phyloP scores from a whole-genome alignment of 1,140 invertebrate genomes.

The Drosophila pectinifera region DNA sequence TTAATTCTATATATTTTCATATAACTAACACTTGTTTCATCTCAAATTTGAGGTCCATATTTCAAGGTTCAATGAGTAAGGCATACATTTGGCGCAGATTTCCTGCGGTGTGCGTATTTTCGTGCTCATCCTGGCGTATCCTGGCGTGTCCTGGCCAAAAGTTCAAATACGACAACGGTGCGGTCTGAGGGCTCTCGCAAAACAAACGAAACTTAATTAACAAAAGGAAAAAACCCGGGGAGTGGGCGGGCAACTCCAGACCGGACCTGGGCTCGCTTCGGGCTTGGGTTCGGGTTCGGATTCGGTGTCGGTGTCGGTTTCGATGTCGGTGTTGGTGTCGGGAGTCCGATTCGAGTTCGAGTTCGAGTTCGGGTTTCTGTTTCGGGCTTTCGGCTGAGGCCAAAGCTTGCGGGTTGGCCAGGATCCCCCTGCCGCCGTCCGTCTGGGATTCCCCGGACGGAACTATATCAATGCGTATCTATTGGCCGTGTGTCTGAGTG shows the following conservation, averaged over 20 bases:
- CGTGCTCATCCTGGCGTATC: slow-evolving; percentile 31
- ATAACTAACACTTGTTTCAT: no score
- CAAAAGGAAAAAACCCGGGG: slow-evolving; percentile 42
- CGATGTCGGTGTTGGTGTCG: slow-evolving; percentile 5
- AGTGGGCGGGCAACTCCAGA: slow-evolving; percentile 3
- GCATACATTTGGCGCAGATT: no score
- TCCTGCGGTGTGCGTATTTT: slow-evolving; percentile 11
- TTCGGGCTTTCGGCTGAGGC: slow-evolving; percentile 12
- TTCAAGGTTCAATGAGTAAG: no score
- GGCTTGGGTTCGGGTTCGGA: not conserved
- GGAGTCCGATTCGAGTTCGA: slow-evolving; percentile 2
- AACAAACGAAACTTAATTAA: slow-evolving; percentile 70
- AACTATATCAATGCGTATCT: slow-evolving; percentile 79
- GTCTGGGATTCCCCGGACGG: slow-evolving; percentile 51
- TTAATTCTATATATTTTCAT: no score
- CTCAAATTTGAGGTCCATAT: no score
- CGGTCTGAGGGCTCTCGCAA: slow-evolving; percentile 56
- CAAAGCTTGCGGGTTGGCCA: slow-evolving; percentile 33
- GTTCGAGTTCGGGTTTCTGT: slow-evolving; percentile 15
- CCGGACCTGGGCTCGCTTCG: slow-evolving; percentile 1
- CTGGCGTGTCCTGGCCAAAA: slow-evolving; percentile 48
- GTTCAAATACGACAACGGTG: slow-evolving; percentile 53
- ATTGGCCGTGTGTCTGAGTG: slow-evolving; percentile 45
- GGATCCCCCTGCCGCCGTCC: slow-evolving; percentile 26
- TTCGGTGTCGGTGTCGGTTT: slow-evolving; percentile 9